These are phyloP conservation scores for Esox lucius DNA, from an alignment of 2,797 vertebrate genomes.

Conservation along the genomic window DNA sequence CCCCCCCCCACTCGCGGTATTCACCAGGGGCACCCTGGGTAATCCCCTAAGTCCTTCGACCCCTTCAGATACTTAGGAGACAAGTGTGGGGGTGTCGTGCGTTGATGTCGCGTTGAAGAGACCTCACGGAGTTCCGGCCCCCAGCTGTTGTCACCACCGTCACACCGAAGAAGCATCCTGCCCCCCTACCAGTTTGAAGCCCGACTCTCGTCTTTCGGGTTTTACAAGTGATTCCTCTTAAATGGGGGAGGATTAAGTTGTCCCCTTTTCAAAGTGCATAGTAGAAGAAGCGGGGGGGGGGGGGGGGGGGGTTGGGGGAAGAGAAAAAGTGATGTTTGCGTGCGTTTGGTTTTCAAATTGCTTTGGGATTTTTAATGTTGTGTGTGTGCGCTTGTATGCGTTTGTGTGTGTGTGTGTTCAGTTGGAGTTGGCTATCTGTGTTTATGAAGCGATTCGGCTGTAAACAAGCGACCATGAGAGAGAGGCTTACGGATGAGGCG, in stretches of 20 bases:
- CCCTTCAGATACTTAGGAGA: slow-evolving; percentile 63
- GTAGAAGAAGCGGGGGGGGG: slow-evolving; percentile 5
- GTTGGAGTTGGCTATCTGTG: slow-evolving; percentile 52
- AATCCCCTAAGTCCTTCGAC: slow-evolving; percentile 67
- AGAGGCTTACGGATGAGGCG: not conserved
- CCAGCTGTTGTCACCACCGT: slow-evolving; percentile 45
- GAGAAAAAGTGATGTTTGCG: slow-evolving; percentile 42
- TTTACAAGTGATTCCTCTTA: not conserved
- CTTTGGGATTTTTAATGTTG: slow-evolving; percentile 50
- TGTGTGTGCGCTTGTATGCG: slow-evolving; percentile 24
- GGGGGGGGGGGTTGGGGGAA: no score
- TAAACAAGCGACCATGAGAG: slow-evolving; percentile 60
- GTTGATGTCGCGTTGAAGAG: slow-evolving; percentile 56
- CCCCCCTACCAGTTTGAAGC: slow-evolving; percentile 28
- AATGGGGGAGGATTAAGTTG: slow-evolving; percentile 42
- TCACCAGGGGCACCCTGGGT: slow-evolving; percentile 49
- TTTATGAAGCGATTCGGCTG: slow-evolving; percentile 52
- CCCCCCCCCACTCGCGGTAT: slow-evolving; percentile 24
- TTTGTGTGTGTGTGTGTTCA: not conserved
- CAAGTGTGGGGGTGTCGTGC: slow-evolving; percentile 51
- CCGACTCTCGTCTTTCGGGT: slow-evolving; percentile 9
- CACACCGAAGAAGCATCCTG: slow-evolving; percentile 52
- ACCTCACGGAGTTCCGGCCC: slow-evolving; percentile 53
- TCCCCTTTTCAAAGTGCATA: slow-evolving; percentile 27
- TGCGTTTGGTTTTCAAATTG: slow-evolving; percentile 53